A percentile compares a stretch with the other conserved stretches of the same genome.
Evolutionary conservation across 2,797 vertebrate species (phyloP).

Genomic region (Otolemur crassicaudatus): DNA sequence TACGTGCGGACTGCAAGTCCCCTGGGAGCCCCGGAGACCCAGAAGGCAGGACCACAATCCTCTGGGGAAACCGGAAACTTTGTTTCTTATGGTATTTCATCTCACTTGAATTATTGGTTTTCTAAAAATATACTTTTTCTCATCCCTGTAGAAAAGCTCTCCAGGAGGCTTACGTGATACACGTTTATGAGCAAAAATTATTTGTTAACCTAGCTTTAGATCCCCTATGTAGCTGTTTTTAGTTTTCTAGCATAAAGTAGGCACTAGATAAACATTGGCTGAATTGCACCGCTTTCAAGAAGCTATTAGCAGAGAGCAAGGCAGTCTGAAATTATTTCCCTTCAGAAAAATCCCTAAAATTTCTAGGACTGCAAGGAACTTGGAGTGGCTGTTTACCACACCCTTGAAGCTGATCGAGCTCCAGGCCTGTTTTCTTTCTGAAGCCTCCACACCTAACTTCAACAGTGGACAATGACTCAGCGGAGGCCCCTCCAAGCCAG

Average conservation of each 20-base stretch:
- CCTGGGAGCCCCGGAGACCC: not conserved
- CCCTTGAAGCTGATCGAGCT: not conserved
- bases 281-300: not conserved
- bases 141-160: not conserved
- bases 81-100: not conserved
- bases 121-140: not conserved
- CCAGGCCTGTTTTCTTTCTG: not conserved
- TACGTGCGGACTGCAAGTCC: not conserved
- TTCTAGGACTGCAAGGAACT: not conserved
- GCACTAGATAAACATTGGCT: conserved; percentile 1
- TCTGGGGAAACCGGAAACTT: not conserved
- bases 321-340: not conserved
- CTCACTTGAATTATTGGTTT: not conserved
- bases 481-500: not conserved
- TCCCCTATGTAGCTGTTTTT: not conserved
- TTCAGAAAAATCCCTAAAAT: not conserved
- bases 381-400: not conserved
- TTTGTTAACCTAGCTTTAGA: not conserved
- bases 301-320: not conserved
- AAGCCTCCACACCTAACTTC: not conserved
- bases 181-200: not conserved
- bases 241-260: not conserved
- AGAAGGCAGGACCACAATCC: not conserved
- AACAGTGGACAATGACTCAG: accelerated
- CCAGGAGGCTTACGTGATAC: not conserved